phyloP scores from a whole-genome alignment of 37 sponge, comb jelly and placozoan genomes.

The Tethya wilhelma region DNA sequence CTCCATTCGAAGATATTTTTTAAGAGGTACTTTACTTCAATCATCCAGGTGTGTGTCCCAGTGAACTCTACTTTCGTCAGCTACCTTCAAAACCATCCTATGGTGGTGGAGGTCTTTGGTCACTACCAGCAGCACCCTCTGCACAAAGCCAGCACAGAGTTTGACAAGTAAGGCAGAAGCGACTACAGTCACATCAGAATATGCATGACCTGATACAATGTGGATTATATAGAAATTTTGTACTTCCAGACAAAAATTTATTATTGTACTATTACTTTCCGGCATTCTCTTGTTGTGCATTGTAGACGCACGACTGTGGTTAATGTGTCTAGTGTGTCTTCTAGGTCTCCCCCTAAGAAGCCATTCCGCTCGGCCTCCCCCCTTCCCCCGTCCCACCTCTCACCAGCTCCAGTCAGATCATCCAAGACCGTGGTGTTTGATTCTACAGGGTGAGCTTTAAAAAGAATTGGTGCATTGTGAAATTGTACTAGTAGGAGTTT shows the following conservation, averaged over 20 bases:
- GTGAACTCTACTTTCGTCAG: slow-evolving; percentile 61
- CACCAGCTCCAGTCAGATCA: slow-evolving; percentile 44
- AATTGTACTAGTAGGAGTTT: neutral
- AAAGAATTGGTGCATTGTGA: neutral
- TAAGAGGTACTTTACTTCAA: no score
- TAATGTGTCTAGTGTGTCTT: no score
- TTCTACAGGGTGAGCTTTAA: slow-evolving; percentile 20
- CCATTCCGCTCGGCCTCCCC: slow-evolving; percentile 32
- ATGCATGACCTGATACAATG: no score
- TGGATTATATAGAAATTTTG: no score
- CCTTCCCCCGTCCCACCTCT: slow-evolving; percentile 41
- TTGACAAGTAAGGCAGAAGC: slow-evolving; percentile 18
- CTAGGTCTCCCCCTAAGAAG: slow-evolving; percentile 21
- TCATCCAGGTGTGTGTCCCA: slow-evolving; percentile 55
- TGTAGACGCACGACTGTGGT: no score
- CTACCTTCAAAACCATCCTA: slow-evolving; percentile 71
- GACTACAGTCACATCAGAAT: no score
- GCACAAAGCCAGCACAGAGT: slow-evolving; percentile 75
- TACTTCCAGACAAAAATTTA: no score
- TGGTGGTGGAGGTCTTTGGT: slow-evolving; percentile 89
- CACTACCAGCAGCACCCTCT: slow-evolving; percentile 89
- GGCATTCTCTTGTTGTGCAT: no score
- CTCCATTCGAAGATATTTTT: no score
- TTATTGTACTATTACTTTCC: no score
- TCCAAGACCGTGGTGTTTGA: slow-evolving; percentile 52